Evolutionary conservation across 2,888 invertebrate genomes (phyloP), one percentile per base, ranked within the genome.

Genomic region (Drosophila anomalata): DNA sequence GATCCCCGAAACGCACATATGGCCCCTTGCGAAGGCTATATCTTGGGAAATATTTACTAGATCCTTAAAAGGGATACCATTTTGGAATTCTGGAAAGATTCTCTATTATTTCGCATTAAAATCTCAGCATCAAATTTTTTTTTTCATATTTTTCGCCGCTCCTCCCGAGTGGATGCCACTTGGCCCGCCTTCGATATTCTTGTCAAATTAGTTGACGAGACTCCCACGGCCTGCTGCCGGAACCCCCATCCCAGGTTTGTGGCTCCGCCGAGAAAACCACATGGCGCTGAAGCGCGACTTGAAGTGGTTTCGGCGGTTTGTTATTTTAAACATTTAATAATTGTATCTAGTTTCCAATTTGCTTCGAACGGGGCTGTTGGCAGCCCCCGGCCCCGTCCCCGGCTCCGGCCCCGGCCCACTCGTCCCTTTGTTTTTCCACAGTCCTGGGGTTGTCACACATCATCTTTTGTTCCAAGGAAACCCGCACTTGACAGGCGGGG

Each of bases 321-420:
- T 83, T 83, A 53, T 88, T 77, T 88, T 86, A 88, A 83, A 88
- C 83, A 82, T 86, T 82, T 82, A 88, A 82, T 82, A 82, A 88
- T 88, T 82, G 82, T 82, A 82, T 82, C 82, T 79, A 86, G 82
- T 82, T 82, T 83, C 82, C 55, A 61, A 68, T 73, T 86, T 86
- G 78, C 75, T 51, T 6, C 36, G 24, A 12, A 36, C 29, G 42
- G n/a, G 17, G 17, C 17, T 17, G 17, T 17, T 17, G 17, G 17
- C 17, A 17, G 17, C 17, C 17, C 17, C 17, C 17, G 17, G 17
- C 17, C 17, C 17, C 17, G 17, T 0, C 17, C 17, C 17, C 17
- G 17, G 17, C 17, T 17, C 17, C 17, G 17, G 17, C 17, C 41
- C 17, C 11, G 41, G 3, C 41, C 20, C n/a, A 41, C 51, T 53